Base-by-base conservation (phyloP, 2,888 invertebrate genomes). In the Cryptocephalus primarius region DNA sequence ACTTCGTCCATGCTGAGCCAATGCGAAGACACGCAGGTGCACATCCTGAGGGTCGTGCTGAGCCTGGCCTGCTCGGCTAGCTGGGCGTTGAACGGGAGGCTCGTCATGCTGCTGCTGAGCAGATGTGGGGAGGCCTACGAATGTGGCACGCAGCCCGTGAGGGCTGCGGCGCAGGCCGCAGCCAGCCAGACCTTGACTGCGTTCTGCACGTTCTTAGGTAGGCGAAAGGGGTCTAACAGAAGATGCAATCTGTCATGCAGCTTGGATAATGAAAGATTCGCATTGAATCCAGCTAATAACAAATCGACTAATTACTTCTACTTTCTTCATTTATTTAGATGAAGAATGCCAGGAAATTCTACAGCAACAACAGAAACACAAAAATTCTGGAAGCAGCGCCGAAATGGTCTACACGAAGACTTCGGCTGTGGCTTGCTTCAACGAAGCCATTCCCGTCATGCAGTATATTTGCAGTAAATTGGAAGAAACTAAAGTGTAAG, bases 361-460 rank as follows among this genome's bases (percentile, higher is more conserved):
- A 3, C 77, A 69, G 48, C 71, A 70, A 50, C 70, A 71, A 55
- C 75, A 75, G 57, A 71, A 70, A 48, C 69, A 70, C 52, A 69
- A 68, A 55, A 69, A 69, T 53, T 69, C 69, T 1, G 69, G 76
- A 61, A 59, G 76, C 67, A 67, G 76, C 66, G 69, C 74, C 60
- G 55, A 74, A 70, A 68, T 75, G 74, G 70, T 75, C 58, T 63
- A 75, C 68, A 55, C 75, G 63, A 66, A 75, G 53, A 75, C 76
- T 43, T 78, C 82, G 11, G 88, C 88, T 1, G 85, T 87, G 1
- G 85, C 88, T 8, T 88, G 88, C 59, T 90, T 89, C 68, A 89
- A 89, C 61, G 92, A 93, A 72, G 87, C 89, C 1, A 85, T 92
- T 51, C 90, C 90, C 0, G 89, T 90, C 45, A 84, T 90, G 72